Percentiles rank a stretch among this genome's conserved stretches.
Conservation (phyloP, 2,797 vertebrate genomes). For the Anas acuta region DNA sequence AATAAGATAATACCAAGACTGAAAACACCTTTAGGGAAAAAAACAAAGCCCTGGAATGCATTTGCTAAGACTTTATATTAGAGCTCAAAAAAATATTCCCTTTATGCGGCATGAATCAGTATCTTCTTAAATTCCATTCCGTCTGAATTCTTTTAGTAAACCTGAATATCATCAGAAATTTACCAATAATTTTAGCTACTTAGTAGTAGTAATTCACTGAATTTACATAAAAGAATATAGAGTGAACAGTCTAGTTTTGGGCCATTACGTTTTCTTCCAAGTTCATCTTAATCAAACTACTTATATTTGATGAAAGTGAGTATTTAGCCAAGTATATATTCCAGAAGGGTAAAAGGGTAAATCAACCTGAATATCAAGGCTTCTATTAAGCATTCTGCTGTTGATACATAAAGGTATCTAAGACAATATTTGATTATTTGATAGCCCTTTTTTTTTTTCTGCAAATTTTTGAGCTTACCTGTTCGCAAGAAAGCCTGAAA, state of each 20-base stretch:
- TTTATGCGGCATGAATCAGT: not conserved
- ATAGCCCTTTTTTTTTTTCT: not conserved
- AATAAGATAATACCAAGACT: not conserved
- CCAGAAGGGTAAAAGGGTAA: not conserved
- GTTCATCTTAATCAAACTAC: not conserved
- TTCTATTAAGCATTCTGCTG: not conserved
- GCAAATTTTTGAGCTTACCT: slow-evolving; percentile 79
- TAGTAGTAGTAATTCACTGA: not conserved
- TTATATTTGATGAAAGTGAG: not conserved
- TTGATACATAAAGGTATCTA: not conserved
- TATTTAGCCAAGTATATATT: not conserved
- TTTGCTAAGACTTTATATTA: not conserved
- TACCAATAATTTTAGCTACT: not conserved
- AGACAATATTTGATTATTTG: not conserved
- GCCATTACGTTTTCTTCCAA: not conserved
- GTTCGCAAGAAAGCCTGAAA: slow-evolving; percentile 97
- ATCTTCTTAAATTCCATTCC: not conserved
- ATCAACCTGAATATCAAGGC: not conserved
- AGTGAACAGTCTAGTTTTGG: not conserved
- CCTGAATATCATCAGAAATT: not conserved
- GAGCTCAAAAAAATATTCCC: not conserved
- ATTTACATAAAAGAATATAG: not conserved
- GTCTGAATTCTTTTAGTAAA: not conserved
- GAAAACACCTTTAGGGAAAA: not conserved
- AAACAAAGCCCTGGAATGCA: not conserved